phyloP scores from a whole-genome alignment of 2,888 invertebrate species.

The Parochlus steinenii region DNA sequence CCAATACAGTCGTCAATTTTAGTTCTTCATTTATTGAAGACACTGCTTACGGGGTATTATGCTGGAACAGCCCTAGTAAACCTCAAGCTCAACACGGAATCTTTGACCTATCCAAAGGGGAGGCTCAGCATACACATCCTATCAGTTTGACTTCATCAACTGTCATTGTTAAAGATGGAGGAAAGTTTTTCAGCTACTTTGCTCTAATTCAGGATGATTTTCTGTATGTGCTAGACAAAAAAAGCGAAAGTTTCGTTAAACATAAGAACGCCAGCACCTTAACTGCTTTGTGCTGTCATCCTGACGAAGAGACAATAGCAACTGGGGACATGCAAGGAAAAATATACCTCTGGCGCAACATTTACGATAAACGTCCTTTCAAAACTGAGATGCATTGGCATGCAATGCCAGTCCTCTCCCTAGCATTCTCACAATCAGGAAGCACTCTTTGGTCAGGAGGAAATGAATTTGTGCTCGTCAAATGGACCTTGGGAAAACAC shows the following conservation, averaged over 20 bases:
- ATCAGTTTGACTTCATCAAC: too few species aligned
- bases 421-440: constrained; percentile 47
- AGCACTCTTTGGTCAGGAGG: constrained; percentile 58
- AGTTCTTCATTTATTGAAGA: constrained; percentile 14
- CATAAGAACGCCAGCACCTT: constrained; percentile 5
- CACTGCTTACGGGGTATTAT: constrained; percentile 17
- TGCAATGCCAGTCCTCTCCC: constrained; percentile 45
- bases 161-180: too few species aligned
- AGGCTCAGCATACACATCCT: too few species aligned
- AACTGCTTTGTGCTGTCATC: constrained; percentile 41
- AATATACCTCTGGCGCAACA: constrained; percentile 43
- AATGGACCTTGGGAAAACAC: constrained; percentile 44
- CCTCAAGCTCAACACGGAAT: too few species aligned
- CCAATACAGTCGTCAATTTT: constrained; percentile 1
- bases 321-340: constrained; percentile 51
- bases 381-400: constrained; percentile 59
- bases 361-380: constrained; percentile 21
- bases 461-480: constrained; percentile 59
- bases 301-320: constrained; percentile 42
- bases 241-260: constrained; percentile 1
- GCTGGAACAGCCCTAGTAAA: too few species aligned
- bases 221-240: constrained; percentile 17
- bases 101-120: too few species aligned
- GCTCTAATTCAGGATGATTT: constrained; percentile 17
- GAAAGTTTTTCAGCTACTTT: constrained; percentile 18